Conservation (phyloP, 2,888 invertebrate species). For the Nymphalis c-album region DNA sequence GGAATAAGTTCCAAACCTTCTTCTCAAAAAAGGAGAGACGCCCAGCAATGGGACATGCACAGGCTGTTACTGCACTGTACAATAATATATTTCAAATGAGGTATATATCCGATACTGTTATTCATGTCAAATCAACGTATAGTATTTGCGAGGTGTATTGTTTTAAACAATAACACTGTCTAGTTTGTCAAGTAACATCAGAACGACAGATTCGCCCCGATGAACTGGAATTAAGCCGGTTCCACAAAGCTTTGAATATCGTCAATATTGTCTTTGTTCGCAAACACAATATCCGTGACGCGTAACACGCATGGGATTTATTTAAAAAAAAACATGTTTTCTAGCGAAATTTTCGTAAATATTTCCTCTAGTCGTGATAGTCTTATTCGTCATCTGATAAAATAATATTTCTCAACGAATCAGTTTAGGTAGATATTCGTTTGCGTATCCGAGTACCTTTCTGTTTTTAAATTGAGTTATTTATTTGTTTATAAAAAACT, state of each 20-base stretch:
- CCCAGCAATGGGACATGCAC: too few relatives aligned
- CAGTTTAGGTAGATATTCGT: too few relatives aligned
- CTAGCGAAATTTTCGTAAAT: not conserved
- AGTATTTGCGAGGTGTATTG: slow-evolving; percentile 24
- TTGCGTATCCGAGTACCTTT: not conserved
- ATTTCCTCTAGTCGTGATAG: not conserved
- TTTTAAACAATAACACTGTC: slow-evolving; percentile 31
- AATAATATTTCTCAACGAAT: not conserved
- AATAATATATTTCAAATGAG: not conserved
- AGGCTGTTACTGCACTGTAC: too few relatives aligned
- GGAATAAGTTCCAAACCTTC: too few relatives aligned
- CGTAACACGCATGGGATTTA: slow-evolving; percentile 20
- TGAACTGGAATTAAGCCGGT: slow-evolving; percentile 48
- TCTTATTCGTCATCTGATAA: not conserved
- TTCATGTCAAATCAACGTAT: not conserved
- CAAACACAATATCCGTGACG: slow-evolving; percentile 29
- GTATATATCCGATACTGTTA: not conserved
- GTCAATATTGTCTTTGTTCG: slow-evolving; percentile 43
- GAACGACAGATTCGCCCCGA: slow-evolving; percentile 43
- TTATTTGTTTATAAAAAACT: too few relatives aligned
- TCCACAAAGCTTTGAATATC: slow-evolving; percentile 46
- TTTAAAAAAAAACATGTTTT: slow-evolving; percentile 16
- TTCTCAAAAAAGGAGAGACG: too few relatives aligned
- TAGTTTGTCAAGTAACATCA: slow-evolving; percentile 42
- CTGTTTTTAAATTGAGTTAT: too few relatives aligned